phyloP scores from a whole-genome alignment of 2,888 invertebrate genomes.

The Formica aserva region DNA sequence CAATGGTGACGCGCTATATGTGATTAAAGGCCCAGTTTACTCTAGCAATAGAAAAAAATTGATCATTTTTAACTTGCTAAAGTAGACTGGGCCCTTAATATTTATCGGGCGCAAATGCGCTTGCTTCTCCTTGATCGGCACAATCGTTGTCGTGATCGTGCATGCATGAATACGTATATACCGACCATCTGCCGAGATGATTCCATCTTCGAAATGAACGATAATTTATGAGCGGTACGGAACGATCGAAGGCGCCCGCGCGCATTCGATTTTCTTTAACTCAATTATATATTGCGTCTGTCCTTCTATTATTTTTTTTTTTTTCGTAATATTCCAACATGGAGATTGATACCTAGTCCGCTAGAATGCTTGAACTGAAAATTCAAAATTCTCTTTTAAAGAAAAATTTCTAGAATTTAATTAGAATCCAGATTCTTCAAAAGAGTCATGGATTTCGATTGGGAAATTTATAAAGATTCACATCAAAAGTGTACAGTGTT shows the following conservation, averaged over 20 bases:
- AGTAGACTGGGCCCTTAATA: neutral
- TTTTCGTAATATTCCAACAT: neutral
- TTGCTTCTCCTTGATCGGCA: neutral
- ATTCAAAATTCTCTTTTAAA: neutral
- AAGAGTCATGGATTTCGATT: neutral
- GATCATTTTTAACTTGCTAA: no score
- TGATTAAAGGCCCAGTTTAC: neutral
- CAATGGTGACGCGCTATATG: neutral
- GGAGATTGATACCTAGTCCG: neutral
- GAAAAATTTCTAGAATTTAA: no score
- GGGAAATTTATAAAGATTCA: neutral
- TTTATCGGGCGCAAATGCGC: neutral
- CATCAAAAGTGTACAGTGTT: neutral
- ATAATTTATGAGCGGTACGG: conserved; percentile 51
- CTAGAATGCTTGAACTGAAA: neutral
- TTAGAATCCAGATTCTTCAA: neutral
- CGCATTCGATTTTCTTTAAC: conserved; percentile 23
- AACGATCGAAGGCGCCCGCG: conserved; percentile 7
- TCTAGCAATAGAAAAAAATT: no score
- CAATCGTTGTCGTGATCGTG: neutral
- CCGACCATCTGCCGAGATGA: conserved; percentile 34
- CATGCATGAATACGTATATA: conserved; percentile 22
- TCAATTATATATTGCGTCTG: conserved; percentile 25
- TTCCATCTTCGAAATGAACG: conserved; percentile 21
- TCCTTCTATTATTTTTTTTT: conserved; percentile 2